phyloP scores from a whole-genome alignment of 2,888 invertebrate species.

The Hypena proboscidalis region DNA sequence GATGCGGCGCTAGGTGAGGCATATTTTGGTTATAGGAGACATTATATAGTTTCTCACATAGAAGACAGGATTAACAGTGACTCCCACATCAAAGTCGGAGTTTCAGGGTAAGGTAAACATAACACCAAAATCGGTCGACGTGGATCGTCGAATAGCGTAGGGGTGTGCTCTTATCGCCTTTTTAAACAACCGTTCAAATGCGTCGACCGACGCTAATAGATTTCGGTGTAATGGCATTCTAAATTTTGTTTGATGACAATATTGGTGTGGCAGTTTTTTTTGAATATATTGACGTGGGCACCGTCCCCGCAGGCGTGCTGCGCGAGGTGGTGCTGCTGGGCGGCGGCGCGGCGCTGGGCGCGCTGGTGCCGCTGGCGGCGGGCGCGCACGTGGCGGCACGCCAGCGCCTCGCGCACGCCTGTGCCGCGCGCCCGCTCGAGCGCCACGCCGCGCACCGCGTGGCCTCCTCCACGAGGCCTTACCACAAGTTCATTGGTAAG shows the following conservation, averaged over 20 bases:
- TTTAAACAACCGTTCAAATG: no score
- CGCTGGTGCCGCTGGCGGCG: slow-evolving; percentile 93
- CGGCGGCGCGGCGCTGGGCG: slow-evolving; percentile 91
- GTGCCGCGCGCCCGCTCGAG: slow-evolving; percentile 87
- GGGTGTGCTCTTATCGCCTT: no score
- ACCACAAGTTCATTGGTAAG: slow-evolving; percentile 95
- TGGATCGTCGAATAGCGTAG: no score
- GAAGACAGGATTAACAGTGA: no score
- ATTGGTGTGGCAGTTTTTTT: no score
- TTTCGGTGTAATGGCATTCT: no score
- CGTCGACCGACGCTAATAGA: no score
- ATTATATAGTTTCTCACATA: not conserved
- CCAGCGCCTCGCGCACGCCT: slow-evolving; percentile 60
- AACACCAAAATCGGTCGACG: no score
- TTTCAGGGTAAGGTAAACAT: no score
- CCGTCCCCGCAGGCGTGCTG: slow-evolving; percentile 79
- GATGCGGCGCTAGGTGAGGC: slow-evolving; percentile 89
- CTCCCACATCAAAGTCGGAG: no score
- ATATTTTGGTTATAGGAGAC: no score
- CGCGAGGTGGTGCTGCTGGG: slow-evolving; percentile 92
- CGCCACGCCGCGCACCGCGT: slow-evolving; percentile 93
- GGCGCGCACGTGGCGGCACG: slow-evolving; percentile 89
- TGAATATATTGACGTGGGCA: no score
- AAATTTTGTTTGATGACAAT: not conserved
- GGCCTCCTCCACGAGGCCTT: slow-evolving; percentile 88